These are phyloP conservation scores for Alligator mississippiensis DNA, from an alignment of 2,113 vertebrate species.

Conservation along the genomic window DNA sequence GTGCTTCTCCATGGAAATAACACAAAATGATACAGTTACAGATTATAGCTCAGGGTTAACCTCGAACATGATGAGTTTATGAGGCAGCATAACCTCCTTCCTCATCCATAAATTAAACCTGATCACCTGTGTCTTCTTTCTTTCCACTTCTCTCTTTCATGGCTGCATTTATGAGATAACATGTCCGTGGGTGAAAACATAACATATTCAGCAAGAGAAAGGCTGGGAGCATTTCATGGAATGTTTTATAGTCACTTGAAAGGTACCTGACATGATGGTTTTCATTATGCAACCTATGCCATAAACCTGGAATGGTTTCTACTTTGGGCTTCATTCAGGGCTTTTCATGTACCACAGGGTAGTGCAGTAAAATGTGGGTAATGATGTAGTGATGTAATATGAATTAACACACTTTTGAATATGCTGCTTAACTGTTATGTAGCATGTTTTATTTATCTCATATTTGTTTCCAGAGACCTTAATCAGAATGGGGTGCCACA, in stretches of 20 bases:
- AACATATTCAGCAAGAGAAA: background rate
- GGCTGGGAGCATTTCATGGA: background rate
- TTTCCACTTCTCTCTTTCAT: background rate
- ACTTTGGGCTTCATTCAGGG: background rate
- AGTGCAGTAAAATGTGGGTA: fast-evolving
- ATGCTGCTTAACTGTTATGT: fast-evolving
- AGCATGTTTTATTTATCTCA: fast-evolving
- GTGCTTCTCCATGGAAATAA: background rate
- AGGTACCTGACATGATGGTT: background rate
- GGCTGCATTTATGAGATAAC: fast-evolving
- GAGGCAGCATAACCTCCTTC: background rate
- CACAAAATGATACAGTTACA: background rate
- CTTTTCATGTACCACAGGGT: fast-evolving
- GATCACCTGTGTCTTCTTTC: background rate
- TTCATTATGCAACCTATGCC: background rate
- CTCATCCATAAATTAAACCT: fast-evolving
- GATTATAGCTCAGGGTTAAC: background rate
- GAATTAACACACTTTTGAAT: fast-evolving
- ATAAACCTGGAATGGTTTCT: background rate
- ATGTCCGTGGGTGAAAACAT: background rate
- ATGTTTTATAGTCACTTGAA: fast-evolving
- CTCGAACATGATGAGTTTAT: background rate
- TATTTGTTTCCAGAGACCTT: background rate
- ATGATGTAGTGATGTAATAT: background rate
- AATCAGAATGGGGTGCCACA: background rate